Evolutionary conservation across 1,140 invertebrate species (phyloP).

Genomic region (Scaptodrosophila lebanonensis): DNA sequence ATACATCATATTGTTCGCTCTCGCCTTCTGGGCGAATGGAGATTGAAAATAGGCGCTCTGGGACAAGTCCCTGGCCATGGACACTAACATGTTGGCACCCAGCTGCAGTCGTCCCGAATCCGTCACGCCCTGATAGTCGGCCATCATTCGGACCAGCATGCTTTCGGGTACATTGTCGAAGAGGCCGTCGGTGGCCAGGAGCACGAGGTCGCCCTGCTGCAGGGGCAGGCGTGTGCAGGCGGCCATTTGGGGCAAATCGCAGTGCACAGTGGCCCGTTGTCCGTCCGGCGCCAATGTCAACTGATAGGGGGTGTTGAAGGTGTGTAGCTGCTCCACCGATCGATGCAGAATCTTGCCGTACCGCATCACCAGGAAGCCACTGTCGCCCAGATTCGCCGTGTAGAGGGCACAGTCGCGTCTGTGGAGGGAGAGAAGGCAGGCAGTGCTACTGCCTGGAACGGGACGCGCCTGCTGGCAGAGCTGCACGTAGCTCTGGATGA

Average conservation of each 20-base stretch:
- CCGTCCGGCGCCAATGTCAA: slow-evolving; percentile 22
- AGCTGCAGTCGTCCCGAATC: slow-evolving; percentile 15
- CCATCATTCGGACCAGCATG: slow-evolving; percentile 25
- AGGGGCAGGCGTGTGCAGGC: slow-evolving; percentile 4
- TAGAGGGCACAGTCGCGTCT: slow-evolving; percentile 40
- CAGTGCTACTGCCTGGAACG: slow-evolving; percentile 47
- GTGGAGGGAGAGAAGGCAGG: slow-evolving; percentile 38
- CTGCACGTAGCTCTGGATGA: slow-evolving; percentile 30
- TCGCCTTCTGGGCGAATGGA: slow-evolving; percentile 37
- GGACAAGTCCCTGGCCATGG: slow-evolving; percentile 23
- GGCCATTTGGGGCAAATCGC: slow-evolving; percentile 33
- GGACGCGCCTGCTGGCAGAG: neutral
- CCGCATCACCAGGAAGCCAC: slow-evolving; percentile 46
- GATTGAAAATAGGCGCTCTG: slow-evolving; percentile 19
- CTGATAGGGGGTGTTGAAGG: slow-evolving; percentile 50
- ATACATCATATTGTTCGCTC: slow-evolving; percentile 9
- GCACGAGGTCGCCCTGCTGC: slow-evolving; percentile 33
- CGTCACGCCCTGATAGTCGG: slow-evolving; percentile 3
- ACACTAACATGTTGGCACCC: slow-evolving; percentile 30
- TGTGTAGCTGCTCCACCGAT: slow-evolving; percentile 38
- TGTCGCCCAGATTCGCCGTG: slow-evolving; percentile 49
- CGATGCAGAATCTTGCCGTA: slow-evolving; percentile 24
- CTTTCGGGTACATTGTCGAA: slow-evolving; percentile 51
- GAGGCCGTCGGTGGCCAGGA: slow-evolving; percentile 48
- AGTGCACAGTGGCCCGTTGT: neutral